Evolutionary conservation across 2,113 vertebrate genomes (phyloP).

Genomic region (Chamaea fasciata): DNA sequence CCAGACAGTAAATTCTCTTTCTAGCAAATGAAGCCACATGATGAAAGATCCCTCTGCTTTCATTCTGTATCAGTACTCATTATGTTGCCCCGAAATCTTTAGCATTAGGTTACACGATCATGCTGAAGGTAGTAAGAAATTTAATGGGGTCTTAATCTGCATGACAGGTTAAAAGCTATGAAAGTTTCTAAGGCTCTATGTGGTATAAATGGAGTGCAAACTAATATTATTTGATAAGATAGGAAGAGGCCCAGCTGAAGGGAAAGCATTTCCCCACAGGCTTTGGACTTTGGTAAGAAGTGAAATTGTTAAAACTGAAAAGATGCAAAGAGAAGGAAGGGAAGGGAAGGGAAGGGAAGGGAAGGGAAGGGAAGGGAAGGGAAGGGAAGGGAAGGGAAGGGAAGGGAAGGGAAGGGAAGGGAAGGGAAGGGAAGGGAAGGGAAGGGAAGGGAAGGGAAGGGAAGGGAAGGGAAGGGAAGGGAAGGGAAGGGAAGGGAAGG

Average conservation of each 20-base stretch:
- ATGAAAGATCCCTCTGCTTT: conserved; percentile 43
- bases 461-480: not conserved
- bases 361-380: accelerated
- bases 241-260: conserved; percentile 14
- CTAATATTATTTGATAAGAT: conserved; percentile 63
- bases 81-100: conserved; percentile 35
- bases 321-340: not conserved
- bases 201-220: conserved; percentile 61
- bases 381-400: accelerated
- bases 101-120: conserved; percentile 38
- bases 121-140: conserved; percentile 36
- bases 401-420: no score
- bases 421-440: accelerated
- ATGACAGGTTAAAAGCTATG: conserved; percentile 57
- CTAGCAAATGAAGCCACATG: not conserved
- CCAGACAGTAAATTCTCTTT: not conserved
- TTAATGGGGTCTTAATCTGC: conserved; percentile 53
- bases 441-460: accelerated
- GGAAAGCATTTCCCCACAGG: not conserved
- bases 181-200: conserved; percentile 23
- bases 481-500: not conserved
- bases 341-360: no score
- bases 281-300: not conserved
- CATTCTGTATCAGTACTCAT: conserved; percentile 23
- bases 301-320: not conserved